phyloP scores from a whole-genome alignment of 1,140 invertebrate genomes.

The Drosophila sp. region DNA sequence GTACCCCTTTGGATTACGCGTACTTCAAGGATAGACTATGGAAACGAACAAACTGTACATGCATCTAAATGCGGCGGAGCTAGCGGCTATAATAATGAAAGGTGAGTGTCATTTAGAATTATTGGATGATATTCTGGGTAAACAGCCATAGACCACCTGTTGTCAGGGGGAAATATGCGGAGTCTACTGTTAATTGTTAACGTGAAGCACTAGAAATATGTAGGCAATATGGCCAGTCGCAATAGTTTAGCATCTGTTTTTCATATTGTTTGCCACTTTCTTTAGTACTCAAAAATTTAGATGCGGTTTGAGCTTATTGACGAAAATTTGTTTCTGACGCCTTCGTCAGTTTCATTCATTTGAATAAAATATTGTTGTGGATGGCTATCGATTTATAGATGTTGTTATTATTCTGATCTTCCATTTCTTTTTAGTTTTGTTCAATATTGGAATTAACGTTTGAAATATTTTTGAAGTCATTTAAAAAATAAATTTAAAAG shows the following conservation, averaged over 20 bases:
- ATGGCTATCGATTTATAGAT: not conserved
- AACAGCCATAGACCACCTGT: conserved; percentile 5
- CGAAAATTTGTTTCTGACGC: not conserved
- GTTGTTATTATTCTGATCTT: not conserved
- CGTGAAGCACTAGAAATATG: not conserved
- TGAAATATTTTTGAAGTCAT: not conserved
- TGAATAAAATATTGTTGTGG: not conserved
- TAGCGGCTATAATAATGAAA: conserved; percentile 79
- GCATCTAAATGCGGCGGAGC: conserved; percentile 75
- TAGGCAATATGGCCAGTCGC: not conserved
- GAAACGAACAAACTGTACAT: conserved; percentile 67
- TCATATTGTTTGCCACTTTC: conserved; percentile 3
- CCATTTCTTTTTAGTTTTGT: not conserved
- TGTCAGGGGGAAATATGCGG: not conserved
- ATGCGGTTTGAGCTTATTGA: not conserved
- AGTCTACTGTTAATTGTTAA: conserved; percentile 42
- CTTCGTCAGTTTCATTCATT: not conserved
- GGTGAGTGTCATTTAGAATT: conserved; percentile 47
- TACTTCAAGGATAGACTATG: conserved; percentile 40
- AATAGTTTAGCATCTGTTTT: conserved; percentile 2
- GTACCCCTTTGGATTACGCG: conserved; percentile 66
- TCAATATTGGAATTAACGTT: no score
- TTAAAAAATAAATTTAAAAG: not conserved
- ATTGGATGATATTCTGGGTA: not conserved
- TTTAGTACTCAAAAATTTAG: not conserved